Evolutionary conservation across 2,797 vertebrate species (phyloP).

Genomic region (Geotrypetes seraphini): DNA sequence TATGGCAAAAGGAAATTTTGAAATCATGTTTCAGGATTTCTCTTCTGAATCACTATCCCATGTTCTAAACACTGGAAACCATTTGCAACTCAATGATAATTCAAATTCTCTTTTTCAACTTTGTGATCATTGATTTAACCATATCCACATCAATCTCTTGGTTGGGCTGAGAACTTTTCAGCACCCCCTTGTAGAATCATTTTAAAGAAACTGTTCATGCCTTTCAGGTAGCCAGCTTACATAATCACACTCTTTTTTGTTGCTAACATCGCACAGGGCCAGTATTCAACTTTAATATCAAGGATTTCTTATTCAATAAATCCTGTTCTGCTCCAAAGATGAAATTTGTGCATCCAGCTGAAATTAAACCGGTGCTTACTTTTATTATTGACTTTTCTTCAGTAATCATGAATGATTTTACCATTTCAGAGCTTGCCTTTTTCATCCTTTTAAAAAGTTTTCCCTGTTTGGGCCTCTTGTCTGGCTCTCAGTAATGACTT

Average conservation of each 20-base stretch:
- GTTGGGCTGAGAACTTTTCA: too few relatives aligned
- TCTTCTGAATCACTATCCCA: too few relatives aligned
- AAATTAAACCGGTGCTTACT: constrained; percentile 20
- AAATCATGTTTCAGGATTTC: too few relatives aligned
- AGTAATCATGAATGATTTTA: constrained; percentile 34
- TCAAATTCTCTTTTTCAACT: too few relatives aligned
- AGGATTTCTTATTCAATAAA: constrained; percentile 17
- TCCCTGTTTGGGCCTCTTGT: constrained; percentile 42
- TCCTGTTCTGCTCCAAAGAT: constrained; percentile 17
- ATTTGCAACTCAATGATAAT: too few relatives aligned
- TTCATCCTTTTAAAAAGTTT: constrained; percentile 29
- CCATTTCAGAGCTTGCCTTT: constrained; percentile 13
- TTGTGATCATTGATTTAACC: too few relatives aligned
- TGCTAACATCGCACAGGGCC: constrained; percentile 3
- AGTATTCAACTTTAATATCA: constrained; percentile 1
- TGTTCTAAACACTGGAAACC: too few relatives aligned
- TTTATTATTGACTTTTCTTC: constrained; percentile 32
- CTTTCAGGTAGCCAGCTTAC: constrained; percentile 4
- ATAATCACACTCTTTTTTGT: too few relatives aligned
- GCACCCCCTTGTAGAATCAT: too few relatives aligned
- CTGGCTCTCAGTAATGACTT: constrained; percentile 39
- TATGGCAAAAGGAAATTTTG: too few relatives aligned
- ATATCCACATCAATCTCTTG: too few relatives aligned
- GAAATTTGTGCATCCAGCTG: constrained; percentile 22
- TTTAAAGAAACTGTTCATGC: too few relatives aligned